Evolutionary conservation across 2,797 vertebrate genomes (phyloP).

Genomic region (Gila robusta): DNA sequence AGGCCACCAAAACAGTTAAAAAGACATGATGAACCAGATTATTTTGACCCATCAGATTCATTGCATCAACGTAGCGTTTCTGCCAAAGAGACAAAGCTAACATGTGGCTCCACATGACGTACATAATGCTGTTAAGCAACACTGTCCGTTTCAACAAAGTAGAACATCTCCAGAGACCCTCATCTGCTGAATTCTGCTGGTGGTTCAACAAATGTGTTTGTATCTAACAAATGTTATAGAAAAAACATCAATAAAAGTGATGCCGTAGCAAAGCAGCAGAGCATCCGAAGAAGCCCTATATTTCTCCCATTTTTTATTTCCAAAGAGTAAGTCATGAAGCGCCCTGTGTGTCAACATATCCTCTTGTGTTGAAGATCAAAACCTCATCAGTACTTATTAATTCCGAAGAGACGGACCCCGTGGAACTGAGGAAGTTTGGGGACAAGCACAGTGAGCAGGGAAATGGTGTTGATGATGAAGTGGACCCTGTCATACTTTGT

Average conservation of each 20-base stretch:
- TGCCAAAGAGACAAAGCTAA: slow-evolving; percentile 1
- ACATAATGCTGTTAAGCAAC: not conserved
- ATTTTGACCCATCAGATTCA: not conserved
- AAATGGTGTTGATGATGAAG: slow-evolving; percentile 95
- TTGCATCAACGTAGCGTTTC: slow-evolving; percentile 2
- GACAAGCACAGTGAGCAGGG: slow-evolving; percentile 90
- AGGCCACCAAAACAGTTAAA: not conserved
- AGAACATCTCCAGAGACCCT: not conserved
- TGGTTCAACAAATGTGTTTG: not conserved
- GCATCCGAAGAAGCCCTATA: not conserved
- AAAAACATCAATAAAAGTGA: slow-evolving; percentile 29
- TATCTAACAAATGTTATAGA: slow-evolving; percentile 2
- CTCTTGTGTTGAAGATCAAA: slow-evolving; percentile 22
- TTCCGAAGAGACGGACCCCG: slow-evolving; percentile 95
- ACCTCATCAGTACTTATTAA: slow-evolving; percentile 93
- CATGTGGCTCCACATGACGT: not conserved
- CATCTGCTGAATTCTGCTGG: slow-evolving; percentile 13
- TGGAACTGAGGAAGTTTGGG: slow-evolving; percentile 98
- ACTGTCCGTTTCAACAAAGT: not conserved
- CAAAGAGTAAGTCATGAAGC: not conserved
- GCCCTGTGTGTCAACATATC: slow-evolving; percentile 1
- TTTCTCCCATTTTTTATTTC: not conserved
- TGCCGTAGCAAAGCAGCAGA: slow-evolving; percentile 14
- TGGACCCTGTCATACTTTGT: slow-evolving; percentile 95
- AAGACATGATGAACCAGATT: not conserved